Percentiles rank a stretch among this genome's conserved stretches.
Evolutionary conservation across 2,797 vertebrate species (phyloP).

Genomic region (Fistularia commersonii): DNA sequence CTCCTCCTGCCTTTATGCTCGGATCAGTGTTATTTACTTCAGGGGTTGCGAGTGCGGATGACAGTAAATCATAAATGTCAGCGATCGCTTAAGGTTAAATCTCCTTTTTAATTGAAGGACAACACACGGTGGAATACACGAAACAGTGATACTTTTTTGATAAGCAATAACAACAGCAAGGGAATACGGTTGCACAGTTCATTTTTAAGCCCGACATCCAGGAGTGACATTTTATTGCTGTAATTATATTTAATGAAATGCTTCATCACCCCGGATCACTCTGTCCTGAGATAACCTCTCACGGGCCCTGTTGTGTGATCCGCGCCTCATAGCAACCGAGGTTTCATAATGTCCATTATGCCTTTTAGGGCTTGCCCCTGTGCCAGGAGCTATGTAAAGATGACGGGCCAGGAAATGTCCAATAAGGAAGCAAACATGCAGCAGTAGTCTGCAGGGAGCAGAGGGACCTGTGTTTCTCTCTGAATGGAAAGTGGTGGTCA

Average conservation of each 20-base stretch:
- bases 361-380: slow-evolving; percentile 51
- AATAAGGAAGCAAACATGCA: slow-evolving; percentile 58
- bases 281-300: slow-evolving; percentile 54
- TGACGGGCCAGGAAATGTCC: slow-evolving; percentile 62
- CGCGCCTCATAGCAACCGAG: slow-evolving; percentile 18
- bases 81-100: too few species aligned
- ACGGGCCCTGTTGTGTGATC: slow-evolving; percentile 24
- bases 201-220: too few species aligned
- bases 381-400: slow-evolving; percentile 55
- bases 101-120: too few species aligned
- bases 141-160: too few species aligned
- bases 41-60: too few species aligned
- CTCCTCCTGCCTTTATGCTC: too few species aligned
- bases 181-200: too few species aligned
- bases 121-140: too few species aligned
- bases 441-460: slow-evolving; percentile 42
- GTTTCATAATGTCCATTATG: slow-evolving; percentile 56
- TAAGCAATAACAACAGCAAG: too few species aligned
- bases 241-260: background rate
- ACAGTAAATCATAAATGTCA: too few species aligned
- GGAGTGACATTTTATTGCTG: too few species aligned
- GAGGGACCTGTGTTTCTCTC: slow-evolving; percentile 23
- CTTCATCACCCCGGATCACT: background rate
- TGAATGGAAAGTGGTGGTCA: slow-evolving; percentile 36
- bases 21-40: too few species aligned